A percentile compares a stretch with the other conserved stretches of the same genome.
Evolutionary conservation across 2,797 vertebrate genomes (phyloP).

Genomic region (Parambassis ranga): DNA sequence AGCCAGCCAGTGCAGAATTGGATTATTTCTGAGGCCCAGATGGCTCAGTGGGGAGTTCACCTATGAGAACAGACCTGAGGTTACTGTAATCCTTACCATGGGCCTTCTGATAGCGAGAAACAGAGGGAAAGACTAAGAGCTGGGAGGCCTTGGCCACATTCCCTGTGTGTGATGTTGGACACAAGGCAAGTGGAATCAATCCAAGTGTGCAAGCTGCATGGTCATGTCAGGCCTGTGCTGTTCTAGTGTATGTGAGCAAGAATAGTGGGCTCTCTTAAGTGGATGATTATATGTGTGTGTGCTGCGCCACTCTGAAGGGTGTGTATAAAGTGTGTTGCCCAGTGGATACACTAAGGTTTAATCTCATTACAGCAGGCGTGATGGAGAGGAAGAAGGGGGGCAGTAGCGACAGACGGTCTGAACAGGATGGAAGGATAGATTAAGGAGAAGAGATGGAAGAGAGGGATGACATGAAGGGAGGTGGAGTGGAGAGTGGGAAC

Average conservation of each 20-base stretch:
- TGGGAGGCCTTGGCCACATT: slow-evolving; percentile 60
- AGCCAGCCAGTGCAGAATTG: background rate
- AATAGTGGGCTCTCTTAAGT: slow-evolving; percentile 52
- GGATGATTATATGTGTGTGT: slow-evolving; percentile 56
- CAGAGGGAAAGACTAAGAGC: slow-evolving; percentile 48
- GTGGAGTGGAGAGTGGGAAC: slow-evolving; percentile 60
- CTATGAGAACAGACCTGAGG: slow-evolving; percentile 72
- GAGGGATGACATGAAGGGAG: slow-evolving; percentile 41
- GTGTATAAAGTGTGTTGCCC: slow-evolving; percentile 35
- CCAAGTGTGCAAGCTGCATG: slow-evolving; percentile 65
- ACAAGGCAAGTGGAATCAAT: slow-evolving; percentile 19
- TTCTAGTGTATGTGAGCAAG: slow-evolving; percentile 48
- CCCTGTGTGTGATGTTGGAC: slow-evolving; percentile 61
- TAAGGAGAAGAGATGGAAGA: slow-evolving; percentile 64
- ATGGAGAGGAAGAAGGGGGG: slow-evolving; percentile 60
- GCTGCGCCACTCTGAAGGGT: slow-evolving; percentile 27
- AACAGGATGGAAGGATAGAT: slow-evolving; percentile 75
- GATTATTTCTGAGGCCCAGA: slow-evolving; percentile 68
- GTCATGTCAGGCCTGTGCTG: slow-evolving; percentile 24
- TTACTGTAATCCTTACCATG: slow-evolving; percentile 76
- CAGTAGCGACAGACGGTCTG: slow-evolving; percentile 70
- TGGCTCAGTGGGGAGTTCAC: slow-evolving; percentile 74
- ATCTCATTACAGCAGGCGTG: slow-evolving; percentile 82
- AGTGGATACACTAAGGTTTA: slow-evolving; percentile 73
- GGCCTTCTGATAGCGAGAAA: slow-evolving; percentile 66